Evolutionary conservation across 35 echinoderm and acorn worm species (phyloP).

Genomic region (Apostichopus japonicus): DNA sequence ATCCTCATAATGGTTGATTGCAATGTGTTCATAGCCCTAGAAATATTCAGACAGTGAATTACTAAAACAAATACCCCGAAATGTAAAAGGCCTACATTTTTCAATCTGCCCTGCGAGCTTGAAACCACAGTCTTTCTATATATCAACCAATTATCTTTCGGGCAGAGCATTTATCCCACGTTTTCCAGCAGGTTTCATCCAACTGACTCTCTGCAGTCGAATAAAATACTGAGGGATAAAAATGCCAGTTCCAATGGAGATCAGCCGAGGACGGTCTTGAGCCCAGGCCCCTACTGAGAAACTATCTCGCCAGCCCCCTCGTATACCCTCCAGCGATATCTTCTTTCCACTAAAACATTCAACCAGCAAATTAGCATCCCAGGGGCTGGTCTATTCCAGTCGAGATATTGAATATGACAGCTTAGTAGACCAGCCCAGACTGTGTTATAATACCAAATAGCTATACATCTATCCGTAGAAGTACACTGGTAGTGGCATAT

Average conservation of each 20-base stretch:
- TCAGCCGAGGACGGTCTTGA: slow-evolving; percentile 31
- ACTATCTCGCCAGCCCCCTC: slow-evolving; percentile 36
- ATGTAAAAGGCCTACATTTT: background rate
- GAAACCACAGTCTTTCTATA: slow-evolving; percentile 34
- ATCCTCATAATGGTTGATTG: no score
- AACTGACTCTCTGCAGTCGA: slow-evolving; percentile 9
- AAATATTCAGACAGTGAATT: slow-evolving; percentile 36
- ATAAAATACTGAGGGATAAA: background rate
- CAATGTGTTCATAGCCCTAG: no score
- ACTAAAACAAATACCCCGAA: slow-evolving; percentile 32
- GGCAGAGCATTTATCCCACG: slow-evolving; percentile 30
- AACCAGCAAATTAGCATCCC: slow-evolving; percentile 43
- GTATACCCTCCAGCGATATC: slow-evolving; percentile 33
- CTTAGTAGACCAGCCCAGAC: background rate
- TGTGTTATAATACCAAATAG: no score
- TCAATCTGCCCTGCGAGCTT: slow-evolving; percentile 22
- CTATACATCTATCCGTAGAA: no score
- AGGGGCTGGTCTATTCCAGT: slow-evolving; percentile 26
- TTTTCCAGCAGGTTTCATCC: slow-evolving; percentile 40
- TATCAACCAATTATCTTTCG: slow-evolving; percentile 21
- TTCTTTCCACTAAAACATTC: slow-evolving; percentile 35
- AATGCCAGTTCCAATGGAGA: slow-evolving; percentile 22
- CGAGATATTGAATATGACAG: slow-evolving; percentile 38
- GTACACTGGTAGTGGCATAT: background rate
- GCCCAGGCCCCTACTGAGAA: slow-evolving; percentile 45